Evolutionary conservation across 2,797 vertebrate genomes (phyloP), one percentile per base, ranked within the genome.

Genomic region (Hafferia zeledoni): DNA sequence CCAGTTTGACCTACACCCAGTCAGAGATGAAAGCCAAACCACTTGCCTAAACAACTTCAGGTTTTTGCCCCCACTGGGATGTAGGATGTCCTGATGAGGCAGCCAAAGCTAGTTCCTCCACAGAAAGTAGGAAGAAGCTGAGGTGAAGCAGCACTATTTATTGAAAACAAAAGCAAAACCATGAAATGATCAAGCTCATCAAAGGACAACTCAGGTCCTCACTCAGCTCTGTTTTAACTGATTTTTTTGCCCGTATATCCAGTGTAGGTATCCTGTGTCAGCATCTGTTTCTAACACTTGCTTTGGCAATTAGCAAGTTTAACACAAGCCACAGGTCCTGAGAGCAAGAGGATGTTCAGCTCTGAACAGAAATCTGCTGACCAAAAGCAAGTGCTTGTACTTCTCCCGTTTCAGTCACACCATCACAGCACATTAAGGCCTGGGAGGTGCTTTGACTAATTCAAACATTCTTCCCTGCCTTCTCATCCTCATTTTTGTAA

Each of bases 1-100:
- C 65, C 91, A 39, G 70, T 31, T 11, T 56, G 79, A 96, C 88
- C 72, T 86, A 50, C 61, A 81, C 77, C 37, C 72, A 77, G 75
- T 3, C 59, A 57, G 41, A 79, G 35, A 47, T 30, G 49, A 82
- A 84, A 81, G 65, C 52, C 78, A 60, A 88, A 64, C 30, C 55
- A 1, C 6, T 35, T 31, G 37, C 12, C 53, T 52, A 59, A 85
- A 85, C 87, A n/a, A 2, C 6, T 31, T 12, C 56, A 55, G 6
- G 2, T 4, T 60, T 85, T 74, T 89, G 39, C 39, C 50, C 61
- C 17, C 17, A 4, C 8, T 30, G 59, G 30, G 18, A 59, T 12
- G 17, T 1, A 11, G 23, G 44, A 53, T 50, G 84, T 59, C 24
- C 35, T 11, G 27, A 50, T 39, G 24, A 71, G 20, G 50, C 76